phyloP scores from a whole-genome alignment of 1,140 invertebrate genomes.

The Achatina immaculata region DNA sequence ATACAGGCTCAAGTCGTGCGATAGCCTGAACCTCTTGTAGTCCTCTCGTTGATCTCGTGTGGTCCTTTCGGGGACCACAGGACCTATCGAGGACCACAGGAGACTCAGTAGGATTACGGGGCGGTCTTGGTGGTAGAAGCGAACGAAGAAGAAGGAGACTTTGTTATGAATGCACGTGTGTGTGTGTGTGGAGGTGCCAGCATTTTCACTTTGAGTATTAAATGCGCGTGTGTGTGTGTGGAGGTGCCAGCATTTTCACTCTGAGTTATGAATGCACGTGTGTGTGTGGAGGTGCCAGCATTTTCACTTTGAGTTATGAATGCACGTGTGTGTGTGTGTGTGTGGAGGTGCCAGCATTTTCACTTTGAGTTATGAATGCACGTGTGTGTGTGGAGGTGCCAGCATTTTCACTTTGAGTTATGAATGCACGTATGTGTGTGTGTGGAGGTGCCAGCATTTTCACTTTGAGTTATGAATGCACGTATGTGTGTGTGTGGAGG shows the following conservation, averaged over 20 bases:
- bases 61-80: too few relatives aligned
- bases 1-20: too few relatives aligned
- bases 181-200: constrained; percentile 48
- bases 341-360: too few relatives aligned
- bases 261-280: constrained; percentile 32
- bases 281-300: constrained; percentile 7
- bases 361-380: neutral
- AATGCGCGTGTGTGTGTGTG: constrained; percentile 51
- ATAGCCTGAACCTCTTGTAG: too few relatives aligned
- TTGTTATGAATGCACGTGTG: constrained; percentile 49
- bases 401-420: neutral
- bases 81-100: too few relatives aligned
- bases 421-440: neutral
- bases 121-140: too few relatives aligned
- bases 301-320: too few relatives aligned
- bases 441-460: neutral
- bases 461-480: neutral
- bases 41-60: too few relatives aligned
- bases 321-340: too few relatives aligned
- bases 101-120: too few relatives aligned
- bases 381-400: neutral
- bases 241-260: constrained; percentile 43
- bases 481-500: constrained; percentile 45
- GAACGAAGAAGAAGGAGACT: too few relatives aligned
- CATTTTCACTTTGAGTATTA: constrained; percentile 38